Evolutionary conservation across 2,113 vertebrate species (phyloP), one percentile per base, ranked within the genome.

Genomic region (Anoplopoma fimbria): DNA sequence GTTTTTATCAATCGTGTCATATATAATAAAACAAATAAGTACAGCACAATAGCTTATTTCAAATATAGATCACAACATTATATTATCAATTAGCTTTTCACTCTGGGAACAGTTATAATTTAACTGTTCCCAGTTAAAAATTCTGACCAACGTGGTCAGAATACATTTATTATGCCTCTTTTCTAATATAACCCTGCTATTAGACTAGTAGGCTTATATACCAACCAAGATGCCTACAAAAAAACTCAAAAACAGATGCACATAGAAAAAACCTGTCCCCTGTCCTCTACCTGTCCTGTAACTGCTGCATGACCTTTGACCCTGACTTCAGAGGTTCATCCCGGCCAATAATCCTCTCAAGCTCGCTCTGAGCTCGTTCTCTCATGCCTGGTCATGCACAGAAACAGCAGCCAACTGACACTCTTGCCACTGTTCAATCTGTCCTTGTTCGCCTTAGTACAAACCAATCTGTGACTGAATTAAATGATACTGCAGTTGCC

Each of bases 341-440:
- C 17, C 12, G 10, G 77, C 78, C 85, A 74, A 60, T 93, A 91
- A 93, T 93, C 91, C 85, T 89, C 77, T 92, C 88, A 89, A 87
- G 53, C 69, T 49, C 4, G 1, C 72, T 81, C 84, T 93, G 91
- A 93, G 89, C 91, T 86, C 4, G 4, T 70, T 72, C 21, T 67
- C 82, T 89, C 75, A 93, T 93, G 93, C 90, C 81, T 88, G 84
- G 87, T 91, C 91, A 93, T 89, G 93, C 90, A 93, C 89, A 17
- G 75, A 23, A 47, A 23, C 74, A n/a, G 19, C 62, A 53, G 88
- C 90, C 89, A 91, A 84, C 57, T 51, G 71, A 83, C 77, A 61
- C 73, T 19, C 23, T 13, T 82, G 91, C 85, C 84, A 88, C 75
- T 68, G 82, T 69, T 23, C 61, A 60, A 69, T 69, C 57, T 0